These are phyloP conservation scores for Aspidiotus rigidus DNA, from an alignment of 2,888 invertebrate species.

Conservation along the genomic window DNA sequence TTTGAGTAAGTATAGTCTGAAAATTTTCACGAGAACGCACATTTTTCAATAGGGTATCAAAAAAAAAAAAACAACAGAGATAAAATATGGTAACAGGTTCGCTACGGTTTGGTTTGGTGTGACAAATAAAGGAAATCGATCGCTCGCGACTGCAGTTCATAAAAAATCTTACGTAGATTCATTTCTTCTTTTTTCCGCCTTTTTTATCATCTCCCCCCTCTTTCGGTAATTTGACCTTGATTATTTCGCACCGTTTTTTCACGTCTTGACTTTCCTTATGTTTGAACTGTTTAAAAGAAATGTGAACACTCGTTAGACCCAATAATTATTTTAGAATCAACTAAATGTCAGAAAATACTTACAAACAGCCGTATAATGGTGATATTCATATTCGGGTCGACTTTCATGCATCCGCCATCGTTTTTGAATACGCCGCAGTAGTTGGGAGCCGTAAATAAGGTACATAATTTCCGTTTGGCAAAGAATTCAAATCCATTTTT, in stretches of 20 bases:
- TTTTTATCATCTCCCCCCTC: neutral
- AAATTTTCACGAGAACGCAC: too few species aligned
- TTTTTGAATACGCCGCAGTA: constrained; percentile 29
- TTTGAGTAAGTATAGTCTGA: too few species aligned
- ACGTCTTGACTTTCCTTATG: constrained; percentile 25
- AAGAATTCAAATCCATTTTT: constrained; percentile 34
- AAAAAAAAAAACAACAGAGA: too few species aligned
- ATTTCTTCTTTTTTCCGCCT: too few species aligned
- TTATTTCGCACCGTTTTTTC: constrained; percentile 26
- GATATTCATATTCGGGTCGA: constrained; percentile 16
- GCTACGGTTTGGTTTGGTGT: too few species aligned
- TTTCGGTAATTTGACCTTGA: constrained; percentile 6
- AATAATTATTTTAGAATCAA: neutral
- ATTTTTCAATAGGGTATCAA: too few species aligned
- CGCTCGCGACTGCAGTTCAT: too few species aligned
- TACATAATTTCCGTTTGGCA: constrained; percentile 28
- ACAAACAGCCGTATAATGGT: constrained; percentile 26
- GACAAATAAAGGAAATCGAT: too few species aligned
- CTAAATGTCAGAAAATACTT: constrained; percentile 7
- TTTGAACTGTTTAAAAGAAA: constrained; percentile 13
- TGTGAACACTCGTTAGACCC: neutral
- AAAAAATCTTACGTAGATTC: too few species aligned
- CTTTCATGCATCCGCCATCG: constrained; percentile 26
- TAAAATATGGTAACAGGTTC: too few species aligned
- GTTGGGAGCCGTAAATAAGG: constrained; percentile 28